Base-by-base conservation (phyloP, 2,113 vertebrate species). In the Orcinus orca region DNA sequence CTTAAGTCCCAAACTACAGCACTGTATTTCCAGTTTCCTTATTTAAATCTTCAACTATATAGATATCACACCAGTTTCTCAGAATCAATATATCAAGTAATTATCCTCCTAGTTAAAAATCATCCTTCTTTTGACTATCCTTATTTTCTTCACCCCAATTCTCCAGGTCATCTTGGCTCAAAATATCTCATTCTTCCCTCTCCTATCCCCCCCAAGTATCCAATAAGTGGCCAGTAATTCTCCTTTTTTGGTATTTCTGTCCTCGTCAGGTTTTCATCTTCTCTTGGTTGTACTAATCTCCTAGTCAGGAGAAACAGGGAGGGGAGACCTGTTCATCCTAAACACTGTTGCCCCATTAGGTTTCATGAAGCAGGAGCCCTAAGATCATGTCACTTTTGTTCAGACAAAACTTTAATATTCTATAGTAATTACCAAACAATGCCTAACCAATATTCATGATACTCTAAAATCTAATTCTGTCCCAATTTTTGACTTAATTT, bases 401-500 rank as follows among this genome's bases (percentile, higher is more conserved):
- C 68, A 83, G 41, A 96, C 0, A 83, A 87, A 86, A 79, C 26
- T 84, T 79, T 76, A 74, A 26, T 93, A 95, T 74, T 90, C 33
- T 77, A 3, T 82, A 63, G 47, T 82, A 53, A 92, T 76, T 60
- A 63, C 26, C 8, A 79, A 88, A 80, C 11, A 82, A 73, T 76
- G 77, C 13, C 41, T 74, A 91, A 20, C 6, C 33, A 58, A 44
- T 26, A 86, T 93, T 41, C 55, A 60, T 93, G 58, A 20, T 29
- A 77, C 70, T 85, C 47, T 81, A 77, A 93, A 93, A 77, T 74
- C 50, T 93, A 89, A 77, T 82, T 67, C 10, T 93, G 58, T 79
- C 4, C 26, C 21, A 65, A 84, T 87, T 97, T 92, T 31, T 87
- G 26, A 71, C 8, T 60, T 86, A 67, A 38, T 85, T 29, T 86